phyloP scores from a whole-genome alignment of 2,113 vertebrate genomes.

The Microcebus murinus region DNA sequence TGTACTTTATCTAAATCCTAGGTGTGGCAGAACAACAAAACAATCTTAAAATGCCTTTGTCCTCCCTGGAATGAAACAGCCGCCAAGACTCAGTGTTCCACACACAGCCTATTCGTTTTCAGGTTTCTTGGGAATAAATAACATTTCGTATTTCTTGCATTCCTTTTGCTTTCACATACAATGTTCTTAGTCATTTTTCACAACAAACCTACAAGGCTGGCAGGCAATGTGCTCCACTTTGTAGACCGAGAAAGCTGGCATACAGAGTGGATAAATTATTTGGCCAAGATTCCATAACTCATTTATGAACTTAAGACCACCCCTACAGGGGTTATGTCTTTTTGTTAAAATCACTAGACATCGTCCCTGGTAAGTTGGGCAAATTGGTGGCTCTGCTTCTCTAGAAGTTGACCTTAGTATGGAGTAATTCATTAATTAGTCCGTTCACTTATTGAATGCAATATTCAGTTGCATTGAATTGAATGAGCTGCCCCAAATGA shows the following conservation, averaged over 20 bases:
- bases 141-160: not conserved
- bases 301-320: not conserved
- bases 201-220: not conserved
- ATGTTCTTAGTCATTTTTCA: conserved; percentile 25
- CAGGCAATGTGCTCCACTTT: not conserved
- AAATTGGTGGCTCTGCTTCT: not conserved
- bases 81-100: conserved; percentile 25
- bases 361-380: not conserved
- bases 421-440: not conserved
- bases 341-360: not conserved
- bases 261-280: not conserved
- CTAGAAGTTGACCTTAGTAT: not conserved
- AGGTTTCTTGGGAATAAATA: conserved; percentile 14
- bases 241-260: not conserved
- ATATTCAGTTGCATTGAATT: no score
- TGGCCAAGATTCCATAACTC: not conserved
- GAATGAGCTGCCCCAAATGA: not conserved
- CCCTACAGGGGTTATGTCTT: not conserved
- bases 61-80: conserved; percentile 10
- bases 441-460: not conserved
- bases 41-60: conserved; percentile 36
- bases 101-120: not conserved
- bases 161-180: not conserved
- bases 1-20: conserved; percentile 43
- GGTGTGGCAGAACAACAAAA: conserved; percentile 4